Conservation (phyloP, 2,797 vertebrate species). For the Hozukius guyotensis region DNA sequence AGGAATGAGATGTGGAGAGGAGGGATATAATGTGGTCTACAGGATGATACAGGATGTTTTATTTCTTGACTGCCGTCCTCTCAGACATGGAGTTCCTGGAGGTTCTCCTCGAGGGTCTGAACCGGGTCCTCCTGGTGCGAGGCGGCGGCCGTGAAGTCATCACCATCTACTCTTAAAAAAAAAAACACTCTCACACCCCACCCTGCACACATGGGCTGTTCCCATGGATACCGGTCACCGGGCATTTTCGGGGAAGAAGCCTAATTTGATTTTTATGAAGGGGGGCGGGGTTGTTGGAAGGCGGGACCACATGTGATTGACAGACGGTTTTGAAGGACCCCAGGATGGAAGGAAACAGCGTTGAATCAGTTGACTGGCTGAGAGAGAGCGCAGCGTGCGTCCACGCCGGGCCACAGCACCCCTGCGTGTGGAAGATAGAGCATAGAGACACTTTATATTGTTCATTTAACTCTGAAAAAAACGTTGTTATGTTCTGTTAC, state of each 20-base stretch:
- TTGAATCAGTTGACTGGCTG: slow-evolving; percentile 4
- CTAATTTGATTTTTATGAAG: slow-evolving; percentile 31
- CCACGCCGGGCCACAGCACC: slow-evolving; percentile 37
- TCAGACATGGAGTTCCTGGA: slow-evolving; percentile 98
- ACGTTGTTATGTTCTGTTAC: slow-evolving; percentile 46
- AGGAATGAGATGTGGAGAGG: background rate
- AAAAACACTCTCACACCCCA: slow-evolving; percentile 15
- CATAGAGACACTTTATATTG: slow-evolving; percentile 78
- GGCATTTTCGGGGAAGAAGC: slow-evolving; percentile 53
- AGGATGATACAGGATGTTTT: background rate
- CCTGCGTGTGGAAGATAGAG: slow-evolving; percentile 48
- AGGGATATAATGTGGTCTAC: rapidly evolving
- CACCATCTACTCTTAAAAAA: slow-evolving; percentile 94
- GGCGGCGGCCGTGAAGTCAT: slow-evolving; percentile 97
- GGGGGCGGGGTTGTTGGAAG: slow-evolving; percentile 40
- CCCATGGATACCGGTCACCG: slow-evolving; percentile 48
- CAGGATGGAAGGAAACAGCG: slow-evolving; percentile 7
- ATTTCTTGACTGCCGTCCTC: slow-evolving; percentile 41
- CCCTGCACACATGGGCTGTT: slow-evolving; percentile 42
- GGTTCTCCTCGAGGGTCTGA: slow-evolving; percentile 94
- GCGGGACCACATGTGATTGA: slow-evolving; percentile 59
- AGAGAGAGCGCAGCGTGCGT: slow-evolving; percentile 27
- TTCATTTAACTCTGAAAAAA: slow-evolving; percentile 56
- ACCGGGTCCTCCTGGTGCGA: slow-evolving; percentile 92
- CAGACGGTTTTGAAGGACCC: slow-evolving; percentile 35